Evolutionary conservation across 2,888 invertebrate genomes (phyloP), one percentile per base, ranked within the genome.

Genomic region (Eristalis arbustorum): DNA sequence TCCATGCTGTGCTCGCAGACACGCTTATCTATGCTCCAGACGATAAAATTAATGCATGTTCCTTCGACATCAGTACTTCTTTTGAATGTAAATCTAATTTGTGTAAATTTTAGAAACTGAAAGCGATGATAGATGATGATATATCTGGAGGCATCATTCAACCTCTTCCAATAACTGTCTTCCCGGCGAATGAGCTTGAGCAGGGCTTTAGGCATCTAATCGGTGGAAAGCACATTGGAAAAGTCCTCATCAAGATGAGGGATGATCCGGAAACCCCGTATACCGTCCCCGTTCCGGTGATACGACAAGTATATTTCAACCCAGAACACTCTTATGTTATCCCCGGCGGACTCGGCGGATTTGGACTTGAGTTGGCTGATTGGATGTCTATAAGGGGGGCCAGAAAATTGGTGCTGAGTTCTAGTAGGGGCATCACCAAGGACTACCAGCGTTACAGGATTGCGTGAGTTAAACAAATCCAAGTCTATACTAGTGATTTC

Each of bases 311-410:
- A 0, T 92, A 91, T 82, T 93, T 92, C 34, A 90, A 90, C n/a
- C 88, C 90, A 0, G 82, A 91, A 6, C 71, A 90, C 14, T 89
- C 89, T 11, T 95, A 96, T 93, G 90, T 96, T 0, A 94, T 96
- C 4, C 94, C 95, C 0, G 96, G 97, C 13, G 98, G 98, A 62
- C 94, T 98, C 0, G 98, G 98, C 59, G 98, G 98, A 0, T 97
- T 98, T 90, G 98, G 98, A 5, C 93, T 98, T 66, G 98, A 98
- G 92, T 92, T 98, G 66, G 95, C 96, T 0, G 96, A 97, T 90
- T 98, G 97, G 97, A 93, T 99, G 89, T 94, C 98, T 66, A 92
- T 96, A 71, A 94, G 98, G 88, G 98, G 98, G 0, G 98, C 96
- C 0, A 95, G 93, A 89, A 96, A 96, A 88, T 89, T 98, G 13